Percentiles rank a stretch among this genome's conserved stretches.
phyloP scores from a whole-genome alignment of 2,888 invertebrate species.

The Drosophila anomalata region DNA sequence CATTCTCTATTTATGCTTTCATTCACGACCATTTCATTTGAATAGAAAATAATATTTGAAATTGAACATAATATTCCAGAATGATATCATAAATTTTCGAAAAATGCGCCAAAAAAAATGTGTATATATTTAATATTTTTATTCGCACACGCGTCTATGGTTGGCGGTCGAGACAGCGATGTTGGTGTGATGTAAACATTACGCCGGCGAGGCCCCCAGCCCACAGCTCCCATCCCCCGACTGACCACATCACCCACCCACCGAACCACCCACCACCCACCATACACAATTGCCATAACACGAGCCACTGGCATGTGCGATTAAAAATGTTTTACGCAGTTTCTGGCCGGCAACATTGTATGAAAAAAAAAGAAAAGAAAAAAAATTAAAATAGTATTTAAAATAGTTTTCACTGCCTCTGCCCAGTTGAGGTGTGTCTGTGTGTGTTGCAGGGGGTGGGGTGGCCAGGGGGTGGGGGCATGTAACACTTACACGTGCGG shows the following conservation, averaged over 20 bases:
- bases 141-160: background rate
- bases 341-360: conserved; percentile 61
- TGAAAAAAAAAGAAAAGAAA: conserved; percentile 13
- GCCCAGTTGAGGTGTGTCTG: background rate
- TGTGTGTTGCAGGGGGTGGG: conserved; percentile 16
- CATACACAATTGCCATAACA: conserved; percentile 15
- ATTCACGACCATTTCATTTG: background rate
- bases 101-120: background rate
- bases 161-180: background rate
- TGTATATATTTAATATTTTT: background rate
- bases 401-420: conserved; percentile 47
- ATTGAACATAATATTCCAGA: background rate
- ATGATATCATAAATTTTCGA: background rate
- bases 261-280: conserved; percentile 1
- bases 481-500: conserved; percentile 70
- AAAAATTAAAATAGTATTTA: conserved; percentile 20
- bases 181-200: conserved; percentile 34
- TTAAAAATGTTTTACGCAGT: conserved; percentile 62
- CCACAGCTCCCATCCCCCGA: background rate
- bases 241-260: background rate
- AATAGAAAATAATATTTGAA: background rate
- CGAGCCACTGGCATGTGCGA: conserved; percentile 50
- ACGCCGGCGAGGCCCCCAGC: background rate
- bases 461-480: conserved; percentile 17
- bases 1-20: background rate